Conservation (phyloP, 2,797 vertebrate species). For the Bovichtus diacanthus region DNA sequence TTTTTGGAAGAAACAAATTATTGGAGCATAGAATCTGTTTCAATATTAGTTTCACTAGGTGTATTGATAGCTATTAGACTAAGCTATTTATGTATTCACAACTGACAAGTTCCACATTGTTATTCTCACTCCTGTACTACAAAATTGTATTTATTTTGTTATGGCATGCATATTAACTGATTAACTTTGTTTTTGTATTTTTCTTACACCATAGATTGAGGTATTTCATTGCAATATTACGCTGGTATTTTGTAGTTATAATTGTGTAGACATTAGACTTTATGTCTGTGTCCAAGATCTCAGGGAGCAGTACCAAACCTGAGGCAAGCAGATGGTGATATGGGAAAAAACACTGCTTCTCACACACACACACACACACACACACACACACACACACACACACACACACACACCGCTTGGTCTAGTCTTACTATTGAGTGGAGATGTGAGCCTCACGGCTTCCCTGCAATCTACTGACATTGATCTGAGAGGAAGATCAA, state of each 20-base stretch:
- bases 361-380: constrained; percentile 1
- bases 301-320: too few species aligned
- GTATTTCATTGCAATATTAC: not conserved
- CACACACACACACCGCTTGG: constrained; percentile 29
- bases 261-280: not conserved
- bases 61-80: not conserved
- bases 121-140: not conserved
- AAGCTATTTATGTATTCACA: not conserved
- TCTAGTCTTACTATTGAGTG: constrained; percentile 70
- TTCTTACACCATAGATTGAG: not conserved
- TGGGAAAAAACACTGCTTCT: not conserved
- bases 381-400: constrained; percentile 19
- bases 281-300: not conserved
- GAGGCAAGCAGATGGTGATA: not conserved
- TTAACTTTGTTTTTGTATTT: not conserved
- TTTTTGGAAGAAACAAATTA: not conserved
- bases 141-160: not conserved
- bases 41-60: not conserved
- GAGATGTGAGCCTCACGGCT: constrained; percentile 66
- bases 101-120: not conserved
- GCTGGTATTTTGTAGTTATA: not conserved
- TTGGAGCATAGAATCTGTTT: not conserved
- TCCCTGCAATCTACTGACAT: constrained; percentile 69
- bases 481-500: constrained; percentile 74
- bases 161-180: too few species aligned